phyloP scores from a whole-genome alignment of 2,888 invertebrate genomes.

The Conus canariensis region DNA sequence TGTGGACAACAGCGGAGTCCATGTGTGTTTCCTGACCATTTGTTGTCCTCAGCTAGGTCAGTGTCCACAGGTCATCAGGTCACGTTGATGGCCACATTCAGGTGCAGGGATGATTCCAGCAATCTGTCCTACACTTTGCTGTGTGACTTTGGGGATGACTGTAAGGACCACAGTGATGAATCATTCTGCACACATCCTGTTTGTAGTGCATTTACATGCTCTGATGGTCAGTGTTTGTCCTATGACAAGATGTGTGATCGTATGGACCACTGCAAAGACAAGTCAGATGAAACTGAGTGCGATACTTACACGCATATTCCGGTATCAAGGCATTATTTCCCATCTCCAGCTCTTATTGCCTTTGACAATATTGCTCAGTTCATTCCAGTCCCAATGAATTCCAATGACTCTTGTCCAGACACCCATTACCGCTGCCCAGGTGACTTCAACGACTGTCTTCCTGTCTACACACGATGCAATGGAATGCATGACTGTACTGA shows the following conservation, averaged over 20 bases:
- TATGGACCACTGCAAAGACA: constrained; percentile 12
- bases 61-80: neutral
- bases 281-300: constrained; percentile 28
- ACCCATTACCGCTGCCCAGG: constrained; percentile 27
- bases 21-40: neutral
- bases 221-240: neutral
- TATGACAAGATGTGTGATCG: constrained; percentile 13
- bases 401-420: constrained; percentile 19
- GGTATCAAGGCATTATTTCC: neutral
- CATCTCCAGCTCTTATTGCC: neutral
- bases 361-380: neutral
- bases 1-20: neutral
- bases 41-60: no score
- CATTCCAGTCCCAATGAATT: neutral
- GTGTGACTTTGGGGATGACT: constrained; percentile 11
- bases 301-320: no score
- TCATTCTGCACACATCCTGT: constrained; percentile 9
- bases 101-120: neutral
- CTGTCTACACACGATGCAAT: constrained; percentile 38
- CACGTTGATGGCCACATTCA: neutral
- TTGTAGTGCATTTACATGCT: neutral
- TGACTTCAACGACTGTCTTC: constrained; percentile 28
- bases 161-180: neutral
- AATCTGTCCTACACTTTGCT: neutral
- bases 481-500: constrained; percentile 17